These are phyloP conservation scores for Melanerpes aurifrons DNA, from an alignment of 2,113 vertebrate species.

Conservation along the genomic window DNA sequence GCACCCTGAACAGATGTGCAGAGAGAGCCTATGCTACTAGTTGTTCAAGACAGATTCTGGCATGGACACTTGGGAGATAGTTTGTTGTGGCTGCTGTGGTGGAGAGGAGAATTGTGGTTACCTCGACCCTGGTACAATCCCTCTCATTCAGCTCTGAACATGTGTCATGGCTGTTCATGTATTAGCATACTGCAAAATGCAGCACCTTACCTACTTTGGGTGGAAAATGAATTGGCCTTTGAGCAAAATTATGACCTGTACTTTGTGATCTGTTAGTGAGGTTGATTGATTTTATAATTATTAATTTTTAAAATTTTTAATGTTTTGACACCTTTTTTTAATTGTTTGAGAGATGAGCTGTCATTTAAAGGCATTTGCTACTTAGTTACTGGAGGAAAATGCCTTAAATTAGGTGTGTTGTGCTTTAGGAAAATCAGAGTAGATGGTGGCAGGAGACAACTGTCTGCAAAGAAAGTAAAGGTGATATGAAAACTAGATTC, in stretches of 20 bases:
- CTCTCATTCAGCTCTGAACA: not conserved
- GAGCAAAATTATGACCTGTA: not conserved
- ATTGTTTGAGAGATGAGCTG: not conserved
- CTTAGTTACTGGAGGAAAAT: not conserved
- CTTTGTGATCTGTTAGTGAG: not conserved
- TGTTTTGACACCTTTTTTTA: not conserved
- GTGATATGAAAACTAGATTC: not conserved
- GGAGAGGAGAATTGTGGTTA: not conserved
- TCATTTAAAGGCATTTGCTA: not conserved
- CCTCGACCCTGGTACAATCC: not conserved
- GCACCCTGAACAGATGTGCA: not conserved
- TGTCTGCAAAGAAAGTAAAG: not conserved
- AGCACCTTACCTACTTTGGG: not conserved
- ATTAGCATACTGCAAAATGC: not conserved
- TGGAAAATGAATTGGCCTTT: not conserved
- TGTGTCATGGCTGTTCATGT: not conserved
- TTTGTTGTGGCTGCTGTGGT: not conserved
- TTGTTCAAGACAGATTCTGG: not conserved
- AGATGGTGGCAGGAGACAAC: fast-evolving
- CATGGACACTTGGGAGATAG: not conserved
- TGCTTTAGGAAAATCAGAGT: not conserved
- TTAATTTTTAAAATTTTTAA: not conserved
- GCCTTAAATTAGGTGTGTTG: not conserved
- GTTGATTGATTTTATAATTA: not conserved
- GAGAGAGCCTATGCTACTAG: not conserved